Evolutionary conservation across 2,888 invertebrate genomes (phyloP), one percentile per base, ranked within the genome.

Genomic region (Euplagia quadripunctaria): DNA sequence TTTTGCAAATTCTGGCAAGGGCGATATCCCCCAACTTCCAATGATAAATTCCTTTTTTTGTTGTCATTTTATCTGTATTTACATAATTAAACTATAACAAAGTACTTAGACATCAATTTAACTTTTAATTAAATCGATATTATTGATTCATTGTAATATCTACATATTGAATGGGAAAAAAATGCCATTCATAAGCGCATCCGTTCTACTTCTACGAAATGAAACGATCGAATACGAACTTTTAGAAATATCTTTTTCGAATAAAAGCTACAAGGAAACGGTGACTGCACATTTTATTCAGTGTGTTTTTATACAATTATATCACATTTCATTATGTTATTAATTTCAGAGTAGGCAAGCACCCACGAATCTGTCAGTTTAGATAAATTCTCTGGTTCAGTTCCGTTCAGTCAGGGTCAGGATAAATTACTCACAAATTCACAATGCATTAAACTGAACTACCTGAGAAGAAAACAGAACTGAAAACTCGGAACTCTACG

Each of bases 11-110:
- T 85, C 91, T 90, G 42, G 95, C 95, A 7, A 92, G 87, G 14
- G 95, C 94, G 61, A 94, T 83, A 70, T 96, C 95, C 14, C 95
- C 95, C 16, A 95, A 83, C 80, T 92, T 94, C 95, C 95, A 96
- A 74, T 93, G 90, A 75, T 93, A 94, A 79, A 94, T 89, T 81
- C 87, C 81, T 64, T 84, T 89, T 83, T 86, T 79, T 52, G 86
- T 77, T n/a, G 78, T 78, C 87, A 83, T 83, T 9, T 12, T 69
- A 46, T 61, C 61, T 68, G 68, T 3, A n/a, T 42, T 55, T n/a
- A n/a, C 42, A 43, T 41, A n/a, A 64, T 14, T 41, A 16, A n/a
- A 51, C 4, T 42, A 17, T 43, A 43, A 14, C 20, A 20, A 31
- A 31, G 20, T 58, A 58, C 11, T 8, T 61, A 61, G 12, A 31